These are phyloP conservation scores for Dendrolimus kikuchii DNA, from an alignment of 1,140 invertebrate species.

Conservation along the genomic window DNA sequence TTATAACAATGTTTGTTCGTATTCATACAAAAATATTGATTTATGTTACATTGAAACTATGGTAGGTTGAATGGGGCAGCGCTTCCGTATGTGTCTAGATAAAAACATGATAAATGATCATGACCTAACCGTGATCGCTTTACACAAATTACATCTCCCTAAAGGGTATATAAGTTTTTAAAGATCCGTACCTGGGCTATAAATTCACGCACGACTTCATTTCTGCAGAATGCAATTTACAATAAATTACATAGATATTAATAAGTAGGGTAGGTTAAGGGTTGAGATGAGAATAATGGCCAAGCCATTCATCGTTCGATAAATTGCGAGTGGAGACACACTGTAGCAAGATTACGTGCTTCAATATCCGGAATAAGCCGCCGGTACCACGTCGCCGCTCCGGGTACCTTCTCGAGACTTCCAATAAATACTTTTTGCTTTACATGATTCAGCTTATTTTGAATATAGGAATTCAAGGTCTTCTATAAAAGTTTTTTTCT, in stretches of 20 bases:
- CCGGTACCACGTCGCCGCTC: conserved; percentile 16
- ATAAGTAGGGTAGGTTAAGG: conserved; percentile 66
- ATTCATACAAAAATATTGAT: no score
- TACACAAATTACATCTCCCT: no score
- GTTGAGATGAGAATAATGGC: conserved; percentile 58
- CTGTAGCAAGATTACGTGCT: conserved; percentile 67
- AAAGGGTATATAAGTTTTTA: conserved; percentile 3
- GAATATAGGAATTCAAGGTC: no score
- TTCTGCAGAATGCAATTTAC: conserved; percentile 65
- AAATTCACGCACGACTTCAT: conserved; percentile 45
- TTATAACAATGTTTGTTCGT: no score
- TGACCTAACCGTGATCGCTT: no score
- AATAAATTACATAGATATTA: conserved; percentile 71
- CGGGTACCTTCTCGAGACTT: background rate
- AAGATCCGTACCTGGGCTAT: conserved; percentile 5
- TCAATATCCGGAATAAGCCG: conserved; percentile 63
- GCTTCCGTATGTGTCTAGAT: no score
- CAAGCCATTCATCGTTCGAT: conserved; percentile 60
- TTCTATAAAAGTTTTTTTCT: no score
- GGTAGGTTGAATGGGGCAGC: no score
- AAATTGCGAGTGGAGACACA: conserved; percentile 67
- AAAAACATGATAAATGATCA: no score
- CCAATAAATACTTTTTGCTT: background rate
- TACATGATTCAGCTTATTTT: background rate
- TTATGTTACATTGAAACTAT: no score